Conservation (phyloP, 2,797 vertebrate genomes). For the Sciurus carolinensis region DNA sequence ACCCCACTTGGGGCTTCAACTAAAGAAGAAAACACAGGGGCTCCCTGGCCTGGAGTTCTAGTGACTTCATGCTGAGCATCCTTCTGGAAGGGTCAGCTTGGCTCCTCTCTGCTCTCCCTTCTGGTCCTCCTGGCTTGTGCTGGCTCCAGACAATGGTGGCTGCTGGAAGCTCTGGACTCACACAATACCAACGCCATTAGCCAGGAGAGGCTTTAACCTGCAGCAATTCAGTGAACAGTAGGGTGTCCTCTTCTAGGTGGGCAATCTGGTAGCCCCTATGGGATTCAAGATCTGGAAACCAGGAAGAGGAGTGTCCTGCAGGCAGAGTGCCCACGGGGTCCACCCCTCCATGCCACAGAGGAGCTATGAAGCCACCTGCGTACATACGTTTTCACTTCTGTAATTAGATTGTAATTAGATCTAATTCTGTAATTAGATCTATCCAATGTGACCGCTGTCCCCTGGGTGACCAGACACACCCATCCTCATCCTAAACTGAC, state of each 20-base stretch:
- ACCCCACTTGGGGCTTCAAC: background rate
- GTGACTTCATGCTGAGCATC: too few species aligned
- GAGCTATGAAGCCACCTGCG: too few species aligned
- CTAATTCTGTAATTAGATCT: too few species aligned
- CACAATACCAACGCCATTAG: background rate
- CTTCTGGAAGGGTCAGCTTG: too few species aligned
- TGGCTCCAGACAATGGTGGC: background rate
- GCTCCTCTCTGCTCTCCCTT: background rate
- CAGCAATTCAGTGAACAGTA: background rate
- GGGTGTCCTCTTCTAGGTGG: background rate
- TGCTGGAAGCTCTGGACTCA: background rate
- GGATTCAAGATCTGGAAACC: background rate
- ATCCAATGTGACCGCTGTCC: background rate
- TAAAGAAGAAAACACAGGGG: background rate
- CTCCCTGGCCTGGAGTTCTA: background rate
- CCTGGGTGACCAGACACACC: background rate
- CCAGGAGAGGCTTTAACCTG: background rate
- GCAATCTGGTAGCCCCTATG: background rate
- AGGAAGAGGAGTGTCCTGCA: background rate
- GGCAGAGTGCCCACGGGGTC: background rate
- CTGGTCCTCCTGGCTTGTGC: background rate
- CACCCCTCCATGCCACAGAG: background rate
- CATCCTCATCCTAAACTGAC: background rate
- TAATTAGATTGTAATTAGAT: too few species aligned
- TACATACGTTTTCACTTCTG: accelerated